Conservation (phyloP, 1,140 invertebrate genomes). For the Drosophila albomicans region DNA sequence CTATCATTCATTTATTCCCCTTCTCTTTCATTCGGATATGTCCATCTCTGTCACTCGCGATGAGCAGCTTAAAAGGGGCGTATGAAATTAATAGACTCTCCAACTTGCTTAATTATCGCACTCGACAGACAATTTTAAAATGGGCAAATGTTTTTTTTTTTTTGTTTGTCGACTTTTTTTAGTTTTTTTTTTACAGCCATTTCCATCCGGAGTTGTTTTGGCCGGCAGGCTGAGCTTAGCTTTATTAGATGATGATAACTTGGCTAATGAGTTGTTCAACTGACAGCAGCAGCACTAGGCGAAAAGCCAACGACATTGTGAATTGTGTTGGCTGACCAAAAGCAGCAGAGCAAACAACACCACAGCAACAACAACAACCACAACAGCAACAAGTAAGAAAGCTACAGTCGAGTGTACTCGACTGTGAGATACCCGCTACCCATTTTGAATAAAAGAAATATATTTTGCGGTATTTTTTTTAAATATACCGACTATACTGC, state of each 20-base stretch:
- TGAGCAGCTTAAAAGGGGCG: slow-evolving; percentile 68
- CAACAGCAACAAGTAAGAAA: slow-evolving; percentile 18
- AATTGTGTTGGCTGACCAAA: slow-evolving; percentile 58
- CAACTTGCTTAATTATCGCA: slow-evolving; percentile 77
- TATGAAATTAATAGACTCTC: slow-evolving; percentile 80
- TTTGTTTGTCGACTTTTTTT: slow-evolving; percentile 7
- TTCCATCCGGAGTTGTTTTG: slow-evolving; percentile 35
- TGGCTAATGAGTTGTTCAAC: slow-evolving; percentile 74
- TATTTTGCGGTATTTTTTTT: too few species aligned
- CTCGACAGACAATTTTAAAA: slow-evolving; percentile 65
- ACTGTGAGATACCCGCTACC: too few species aligned
- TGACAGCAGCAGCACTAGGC: slow-evolving; percentile 55
- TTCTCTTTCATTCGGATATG: neutral
- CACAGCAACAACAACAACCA: slow-evolving; percentile 18
- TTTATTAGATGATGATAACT: slow-evolving; percentile 83
- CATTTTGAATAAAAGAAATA: too few species aligned
- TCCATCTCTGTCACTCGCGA: neutral
- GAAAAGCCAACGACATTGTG: slow-evolving; percentile 66
- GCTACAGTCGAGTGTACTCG: too few species aligned
- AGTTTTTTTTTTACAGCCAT: slow-evolving; percentile 38
- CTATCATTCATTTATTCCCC: slow-evolving; percentile 27
- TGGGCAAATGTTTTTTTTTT: slow-evolving; percentile 61
- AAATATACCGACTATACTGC: too few species aligned
- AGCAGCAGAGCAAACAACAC: slow-evolving; percentile 50
- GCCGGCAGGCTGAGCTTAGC: slow-evolving; percentile 30